A percentile compares a stretch with the other conserved stretches of the same genome.
Conservation (phyloP, 1,140 invertebrate species). For the Papilio glaucus region DNA sequence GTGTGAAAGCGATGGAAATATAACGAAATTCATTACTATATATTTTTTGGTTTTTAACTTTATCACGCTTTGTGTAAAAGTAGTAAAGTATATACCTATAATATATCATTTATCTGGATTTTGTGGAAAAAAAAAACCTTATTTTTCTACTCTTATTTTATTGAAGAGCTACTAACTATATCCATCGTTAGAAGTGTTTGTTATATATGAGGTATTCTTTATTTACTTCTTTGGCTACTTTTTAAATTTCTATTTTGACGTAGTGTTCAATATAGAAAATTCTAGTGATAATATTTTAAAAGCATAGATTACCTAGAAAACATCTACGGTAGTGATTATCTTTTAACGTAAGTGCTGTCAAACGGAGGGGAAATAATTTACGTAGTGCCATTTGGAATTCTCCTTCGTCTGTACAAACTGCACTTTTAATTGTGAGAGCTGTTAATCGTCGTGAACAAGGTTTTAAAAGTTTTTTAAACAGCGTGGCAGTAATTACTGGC, state of each 20-base stretch:
- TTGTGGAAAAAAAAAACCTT: too few species aligned
- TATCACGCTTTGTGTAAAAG: not conserved
- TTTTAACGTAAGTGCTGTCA: not conserved
- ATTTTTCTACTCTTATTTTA: too few species aligned
- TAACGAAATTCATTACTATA: conserved; percentile 14
- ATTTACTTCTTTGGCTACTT: too few species aligned
- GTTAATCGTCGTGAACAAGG: conserved; percentile 59
- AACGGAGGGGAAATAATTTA: conserved; percentile 25
- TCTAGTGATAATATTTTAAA: too few species aligned
- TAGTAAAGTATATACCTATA: not conserved
- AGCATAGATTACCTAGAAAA: not conserved
- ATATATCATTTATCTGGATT: too few species aligned
- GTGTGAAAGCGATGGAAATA: conserved; percentile 20
- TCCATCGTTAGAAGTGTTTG: too few species aligned
- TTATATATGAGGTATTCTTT: too few species aligned
- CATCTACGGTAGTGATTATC: not conserved
- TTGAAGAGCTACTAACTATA: too few species aligned
- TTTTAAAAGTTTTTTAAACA: conserved; percentile 70
- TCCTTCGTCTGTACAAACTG: conserved; percentile 23
- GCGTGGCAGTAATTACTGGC: conserved; percentile 70
- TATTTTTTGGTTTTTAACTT: conserved; percentile 21
- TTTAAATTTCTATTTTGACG: too few species aligned
- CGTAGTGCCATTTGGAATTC: conserved; percentile 26
- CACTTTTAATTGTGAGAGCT: conserved; percentile 37
- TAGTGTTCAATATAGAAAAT: too few species aligned